Evolutionary conservation across 2,113 vertebrate species (phyloP), one percentile per base, ranked within the genome.

Genomic region (Ctenodactylus gundi): DNA sequence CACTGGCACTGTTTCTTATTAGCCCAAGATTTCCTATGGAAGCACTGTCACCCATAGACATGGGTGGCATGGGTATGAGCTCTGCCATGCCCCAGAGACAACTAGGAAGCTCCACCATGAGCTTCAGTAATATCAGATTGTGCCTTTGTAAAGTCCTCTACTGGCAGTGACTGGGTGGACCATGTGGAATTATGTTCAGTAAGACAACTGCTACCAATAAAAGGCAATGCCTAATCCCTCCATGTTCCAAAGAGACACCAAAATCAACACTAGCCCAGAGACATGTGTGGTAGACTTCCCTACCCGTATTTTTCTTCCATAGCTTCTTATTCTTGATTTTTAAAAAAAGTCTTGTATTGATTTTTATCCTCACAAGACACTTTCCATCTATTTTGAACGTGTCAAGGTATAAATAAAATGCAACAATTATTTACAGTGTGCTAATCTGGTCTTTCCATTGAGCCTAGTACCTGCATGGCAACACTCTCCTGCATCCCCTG

Each of bases 311-410:
- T 65, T 64, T 62, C 17, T 87, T 76, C 20, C 27, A 20, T 3
- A 2, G 23, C 55, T 88, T 73, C 68, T 58, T 39, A 53, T 94
- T 95, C 25, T 44, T 67, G 21, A 64, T 9, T 88, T 81, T 1
- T 31, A 60, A 93, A 68, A 57, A 18, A 53, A 44, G 64, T 62
- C 18, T 12, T 51, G 11, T 60, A 34, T 60, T 70, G 58, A 64
- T 86, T 75, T 77, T 85, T 67, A 88, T 90, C 41, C 29, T 92
- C 75, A 83, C 6, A 58, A 81, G 27, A 25, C 76, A 75, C 2
- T 41, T 58, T 53, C 17, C 7, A 0, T 86, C 27, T 92, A 23
- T 65, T 76, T 58, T 31, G n/a, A 2, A 46, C 91, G 34, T 17
- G 57, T 58, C 51, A 53, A 41, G 14, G 6, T 84, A 51, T 51